Evolutionary conservation across 2,888 invertebrate species (phyloP), one percentile per base, ranked within the genome.

Genomic region (Neocrepidodera transversa): DNA sequence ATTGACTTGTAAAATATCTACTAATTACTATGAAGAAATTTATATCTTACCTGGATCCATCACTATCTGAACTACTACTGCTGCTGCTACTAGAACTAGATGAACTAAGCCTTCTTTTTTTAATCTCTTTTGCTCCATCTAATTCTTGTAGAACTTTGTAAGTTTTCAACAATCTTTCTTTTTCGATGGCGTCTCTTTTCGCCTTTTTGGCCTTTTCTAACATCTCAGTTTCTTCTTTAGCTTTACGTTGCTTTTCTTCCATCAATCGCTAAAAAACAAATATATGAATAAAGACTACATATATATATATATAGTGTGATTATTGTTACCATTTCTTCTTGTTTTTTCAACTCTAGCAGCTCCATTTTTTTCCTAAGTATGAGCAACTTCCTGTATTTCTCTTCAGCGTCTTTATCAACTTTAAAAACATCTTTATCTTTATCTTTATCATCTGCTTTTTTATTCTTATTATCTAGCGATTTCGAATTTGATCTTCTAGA

Each of bases 291-390:
- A 14, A 7, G 23, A 23, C 23, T 23, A 23, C 23, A 23, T 5
- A 23, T 23, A 5, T 23, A 3, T 23, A 23, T 5, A 6, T 23
- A 23, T 23, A 23, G 3, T 6, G 23, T 20, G 30, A 30, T 10
- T 8, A 4, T 2, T 13, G 3, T 32, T 32, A 32, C 32, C 32
- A 71, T 70, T 59, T 73, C 72, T 61, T 85, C 85, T 56, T 82
- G 82, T 66, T 83, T 84, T 64, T 84, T 83, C 68, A 83, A 80
- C 67, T 84, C 85, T 48, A 84, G 80, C 63, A 83, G 76, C 58
- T 86, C 85, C 81, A 86, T 86, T 66, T 87, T 86, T 68, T 85
- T 85, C 66, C 85, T 84, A 38, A 86, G 74, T 63, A 84, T 73
- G 62, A 83, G 71, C 13, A 84, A 74, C 18, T 84, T 74, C 55